Base-by-base conservation (phyloP, 2,797 vertebrate genomes). In the Melanotaenia parkinsoni region DNA sequence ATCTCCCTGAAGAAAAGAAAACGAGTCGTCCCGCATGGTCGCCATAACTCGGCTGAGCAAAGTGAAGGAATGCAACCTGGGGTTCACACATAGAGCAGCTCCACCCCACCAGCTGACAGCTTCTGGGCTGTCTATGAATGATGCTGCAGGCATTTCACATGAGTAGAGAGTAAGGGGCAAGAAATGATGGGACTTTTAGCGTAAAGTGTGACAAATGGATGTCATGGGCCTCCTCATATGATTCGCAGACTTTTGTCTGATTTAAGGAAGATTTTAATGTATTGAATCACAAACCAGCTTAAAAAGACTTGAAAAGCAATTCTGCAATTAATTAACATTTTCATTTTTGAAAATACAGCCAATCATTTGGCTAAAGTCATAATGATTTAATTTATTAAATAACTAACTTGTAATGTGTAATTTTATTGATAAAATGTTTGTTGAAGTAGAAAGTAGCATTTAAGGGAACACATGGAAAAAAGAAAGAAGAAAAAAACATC, bases 11-110 rank as follows among this genome's bases (percentile, higher is more conserved):
- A 65, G 57, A 81, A 74, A 71, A 59, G 62, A 74, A 37, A 26
- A 81, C 60, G 63, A 77, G 70, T 66, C 78, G 67, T 71, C 76
- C 87, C 76, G 38, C 90, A 88, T 89, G 91, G 82, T 85, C 87
- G 43, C 63, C 72, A 79, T 86, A 81, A 82, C 77, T 87, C 69
- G 57, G 63, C 59, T 40, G 58, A 2, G 58, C 74, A 67, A 72
- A 30, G 33, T 60, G 66, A 68, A 76, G 79, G 80, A 88, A 86
- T 89, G 64, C 35, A 22, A 75, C 64, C 51, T 24, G 45, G 70
- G 54, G 69, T 43, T 22, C 35, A 47, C 16, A 37, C 33, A 47
- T 6, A 33, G 57, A 35, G 66, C 65, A 50, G 50, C 24, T 61
- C 14, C 40, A 9, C 11, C 58, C 61, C 33, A n/a, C 22, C 47